Base-by-base conservation (phyloP, 2,888 invertebrate species). In the Hydriomena furcata region DNA sequence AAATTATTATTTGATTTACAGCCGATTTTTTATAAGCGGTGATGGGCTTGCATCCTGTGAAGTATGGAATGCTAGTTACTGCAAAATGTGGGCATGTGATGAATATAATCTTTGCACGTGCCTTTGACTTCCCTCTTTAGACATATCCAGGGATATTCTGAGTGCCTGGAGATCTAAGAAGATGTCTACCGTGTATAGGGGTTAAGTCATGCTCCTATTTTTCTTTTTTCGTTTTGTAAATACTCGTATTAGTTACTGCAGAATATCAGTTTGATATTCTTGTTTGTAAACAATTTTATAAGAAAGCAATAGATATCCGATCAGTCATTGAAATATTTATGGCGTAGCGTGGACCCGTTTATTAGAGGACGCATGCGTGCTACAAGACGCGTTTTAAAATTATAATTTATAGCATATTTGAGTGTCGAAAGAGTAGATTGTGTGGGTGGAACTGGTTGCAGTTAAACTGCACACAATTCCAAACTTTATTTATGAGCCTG, bases 401-500 rank as follows among this genome's bases (percentile, higher is more conserved):
- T 82, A 84, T 85, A 86, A 87, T 88, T 85, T 87, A 89, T 82
- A 73, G 74, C 76, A 83, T 80, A 80, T 82, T 81, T 76, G 76
- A 76, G 82, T 87, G 88, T 86, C 79, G 89, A 86, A 88, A 90
- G 80, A 78, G 76, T 59, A 61, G 71, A 80, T 78, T 58, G 79
- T 70, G 89, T 89, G 76, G 89, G 88, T 73, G 82, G 76, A 63
- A 74, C 79, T 63, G 58, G 77, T 71, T 76, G 58, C 63, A 57
- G 23, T 35, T 40, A 49, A 49, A 55, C 46, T 36, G 36, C 27
- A 43, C 24, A 50, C 30, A 37, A 55, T 24, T 28, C 25, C 48
- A 11, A 41, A 24, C 51, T 17, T 46, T 53, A 49, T 43, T 20
- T n/a, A 8, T 13, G 7, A 7, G 7, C 1, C 0, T 2, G 4